phyloP scores from a whole-genome alignment of 1,140 invertebrate genomes.

The Zelostemma sp. region DNA sequence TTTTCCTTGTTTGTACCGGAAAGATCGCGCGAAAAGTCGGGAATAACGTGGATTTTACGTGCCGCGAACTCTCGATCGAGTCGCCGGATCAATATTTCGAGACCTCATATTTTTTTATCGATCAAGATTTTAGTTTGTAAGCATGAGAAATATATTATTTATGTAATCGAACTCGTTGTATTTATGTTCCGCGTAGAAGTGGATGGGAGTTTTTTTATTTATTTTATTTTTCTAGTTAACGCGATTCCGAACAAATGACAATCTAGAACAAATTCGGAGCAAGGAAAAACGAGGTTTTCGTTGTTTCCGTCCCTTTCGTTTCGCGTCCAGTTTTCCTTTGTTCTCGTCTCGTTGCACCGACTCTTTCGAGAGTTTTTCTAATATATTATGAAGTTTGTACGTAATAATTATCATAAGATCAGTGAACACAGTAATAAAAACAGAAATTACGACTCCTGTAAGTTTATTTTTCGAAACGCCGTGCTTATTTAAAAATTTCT shows the following conservation, averaged over 20 bases:
- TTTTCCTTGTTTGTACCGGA: neutral
- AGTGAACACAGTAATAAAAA: too few species aligned
- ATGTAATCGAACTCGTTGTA: neutral
- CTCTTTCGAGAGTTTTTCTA: neutral
- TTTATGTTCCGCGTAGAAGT: constrained; percentile 2
- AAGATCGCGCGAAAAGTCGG: neutral
- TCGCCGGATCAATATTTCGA: neutral
- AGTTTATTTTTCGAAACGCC: too few species aligned
- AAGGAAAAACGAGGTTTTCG: neutral
- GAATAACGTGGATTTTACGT: neutral
- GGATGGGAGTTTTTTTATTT: neutral
- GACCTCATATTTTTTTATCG: neutral
- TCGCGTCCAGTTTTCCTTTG: neutral
- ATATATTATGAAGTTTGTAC: neutral
- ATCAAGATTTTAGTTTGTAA: neutral
- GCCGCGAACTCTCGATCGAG: constrained; percentile 1
- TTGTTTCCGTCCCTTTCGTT: too few species aligned
- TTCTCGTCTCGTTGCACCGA: neutral
- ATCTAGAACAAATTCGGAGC: neutral
- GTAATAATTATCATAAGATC: neutral
- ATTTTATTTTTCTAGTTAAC: neutral
- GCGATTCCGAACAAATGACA: neutral
- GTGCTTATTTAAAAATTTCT: too few species aligned
- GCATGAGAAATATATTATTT: neutral
- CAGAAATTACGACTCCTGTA: too few species aligned